Conservation (phyloP, 2,797 vertebrate species). For the Amazona ochrocephala region DNA sequence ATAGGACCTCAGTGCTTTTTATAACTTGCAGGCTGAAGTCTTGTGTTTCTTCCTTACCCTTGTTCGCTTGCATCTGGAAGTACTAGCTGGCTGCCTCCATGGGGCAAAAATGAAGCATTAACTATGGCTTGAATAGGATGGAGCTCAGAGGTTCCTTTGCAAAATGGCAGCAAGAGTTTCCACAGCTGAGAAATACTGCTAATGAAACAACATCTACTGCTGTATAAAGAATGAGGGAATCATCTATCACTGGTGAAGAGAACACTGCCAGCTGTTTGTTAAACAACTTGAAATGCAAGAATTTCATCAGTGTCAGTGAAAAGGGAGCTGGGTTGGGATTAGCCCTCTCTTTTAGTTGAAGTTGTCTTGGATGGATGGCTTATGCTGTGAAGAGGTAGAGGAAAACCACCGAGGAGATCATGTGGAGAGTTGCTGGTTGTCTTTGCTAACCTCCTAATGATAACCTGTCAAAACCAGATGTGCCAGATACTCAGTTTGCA, state of each 20-base stretch:
- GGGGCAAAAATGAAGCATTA: background rate
- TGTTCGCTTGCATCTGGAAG: background rate
- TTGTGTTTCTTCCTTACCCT: background rate
- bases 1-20: background rate
- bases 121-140: too few relatives aligned
- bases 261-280: background rate
- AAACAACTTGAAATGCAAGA: background rate
- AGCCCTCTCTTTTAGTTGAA: background rate
- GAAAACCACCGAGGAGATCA: background rate
- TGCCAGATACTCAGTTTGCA: background rate
- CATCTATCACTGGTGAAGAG: background rate
- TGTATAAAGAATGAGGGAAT: background rate
- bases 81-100: background rate
- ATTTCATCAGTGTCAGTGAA: too few relatives aligned
- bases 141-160: background rate
- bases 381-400: background rate
- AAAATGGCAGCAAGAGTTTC: background rate
- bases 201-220: background rate
- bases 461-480: background rate
- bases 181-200: background rate
- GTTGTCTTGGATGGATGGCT: background rate
- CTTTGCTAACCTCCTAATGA: background rate
- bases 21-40: background rate
- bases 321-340: background rate
- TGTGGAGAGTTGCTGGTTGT: background rate